Conservation (phyloP, 2,113 vertebrate genomes). For the Talpa occidentalis region DNA sequence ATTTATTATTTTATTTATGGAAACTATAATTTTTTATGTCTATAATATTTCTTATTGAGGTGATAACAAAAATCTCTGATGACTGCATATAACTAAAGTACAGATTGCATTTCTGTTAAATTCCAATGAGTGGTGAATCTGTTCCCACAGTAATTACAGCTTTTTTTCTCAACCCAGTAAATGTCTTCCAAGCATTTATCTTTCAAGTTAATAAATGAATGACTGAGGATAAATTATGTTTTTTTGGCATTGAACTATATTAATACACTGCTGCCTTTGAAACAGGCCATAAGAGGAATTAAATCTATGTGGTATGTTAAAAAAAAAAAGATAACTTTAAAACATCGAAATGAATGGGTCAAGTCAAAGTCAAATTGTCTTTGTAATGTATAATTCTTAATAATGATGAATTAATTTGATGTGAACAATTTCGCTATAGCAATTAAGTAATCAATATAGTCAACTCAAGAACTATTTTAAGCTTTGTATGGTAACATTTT, state of each 20-base stretch:
- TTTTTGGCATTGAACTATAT: neutral
- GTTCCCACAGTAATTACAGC: neutral
- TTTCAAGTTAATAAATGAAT: conserved; percentile 42
- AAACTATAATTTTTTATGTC: neutral
- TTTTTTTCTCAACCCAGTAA: conserved; percentile 11
- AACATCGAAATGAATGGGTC: neutral
- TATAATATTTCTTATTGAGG: neutral
- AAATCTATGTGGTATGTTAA: neutral
- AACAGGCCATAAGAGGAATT: neutral
- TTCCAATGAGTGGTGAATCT: neutral
- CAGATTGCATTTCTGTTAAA: neutral
- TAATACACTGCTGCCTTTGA: neutral
- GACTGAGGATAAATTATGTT: neutral
- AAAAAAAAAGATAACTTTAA: neutral
- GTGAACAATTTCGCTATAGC: neutral
- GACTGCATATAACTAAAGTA: neutral
- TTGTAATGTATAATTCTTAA: neutral
- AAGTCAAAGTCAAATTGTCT: conserved; percentile 32
- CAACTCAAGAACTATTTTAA: neutral
- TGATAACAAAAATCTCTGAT: neutral
- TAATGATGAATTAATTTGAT: conserved; percentile 1
- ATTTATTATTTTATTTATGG: conserved; percentile 4
- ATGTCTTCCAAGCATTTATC: conserved; percentile 22
- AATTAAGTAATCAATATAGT: conserved; percentile 16
- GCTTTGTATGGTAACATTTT: neutral